Evolutionary conservation across 2,888 invertebrate species (phyloP), one percentile per base, ranked within the genome.

Genomic region (Timandra comae): DNA sequence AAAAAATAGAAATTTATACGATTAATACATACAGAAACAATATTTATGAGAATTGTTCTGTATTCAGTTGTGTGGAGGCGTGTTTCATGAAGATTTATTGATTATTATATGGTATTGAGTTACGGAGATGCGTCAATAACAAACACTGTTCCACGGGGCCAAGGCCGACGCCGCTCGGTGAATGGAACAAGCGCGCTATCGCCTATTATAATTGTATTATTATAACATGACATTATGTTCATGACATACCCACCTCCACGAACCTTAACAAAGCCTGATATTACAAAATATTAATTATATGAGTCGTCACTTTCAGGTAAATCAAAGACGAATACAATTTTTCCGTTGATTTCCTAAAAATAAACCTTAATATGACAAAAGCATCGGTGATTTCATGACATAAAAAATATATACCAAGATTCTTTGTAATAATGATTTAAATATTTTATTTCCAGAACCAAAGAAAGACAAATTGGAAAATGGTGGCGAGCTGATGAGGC

Each of bases 381-480:
- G n/a, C n/a, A n/a, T n/a, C n/a, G n/a, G n/a, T n/a, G n/a, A n/a
- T n/a, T n/a, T n/a, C n/a, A n/a, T n/a, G n/a, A n/a, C n/a, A n/a
- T n/a, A n/a, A n/a, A n/a, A n/a, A n/a, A n/a, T n/a, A n/a, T n/a
- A n/a, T n/a, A n/a, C n/a, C n/a, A n/a, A n/a, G n/a, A n/a, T n/a
- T n/a, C n/a, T n/a, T n/a, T n/a, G n/a, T n/a, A n/a, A n/a, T n/a
- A n/a, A n/a, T n/a, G n/a, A n/a, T n/a, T n/a, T n/a, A n/a, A n/a
- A n/a, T n/a, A 44, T 55, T 68, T 75, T 73, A 48, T 65, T 91
- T 91, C 20, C 91, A 95, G 95, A 95, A 91, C 93, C 94, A 90
- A 93, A 94, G 90, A 95, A 94, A 91, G 94, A 95, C 88, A 95
- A 94, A 90, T 91, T 92, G 91, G 95, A 95, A 79, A 89, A 81